Evolutionary conservation across 92 coral and sea anemone genomes (phyloP).

Genomic region (Parazoanthus swiftii): DNA sequence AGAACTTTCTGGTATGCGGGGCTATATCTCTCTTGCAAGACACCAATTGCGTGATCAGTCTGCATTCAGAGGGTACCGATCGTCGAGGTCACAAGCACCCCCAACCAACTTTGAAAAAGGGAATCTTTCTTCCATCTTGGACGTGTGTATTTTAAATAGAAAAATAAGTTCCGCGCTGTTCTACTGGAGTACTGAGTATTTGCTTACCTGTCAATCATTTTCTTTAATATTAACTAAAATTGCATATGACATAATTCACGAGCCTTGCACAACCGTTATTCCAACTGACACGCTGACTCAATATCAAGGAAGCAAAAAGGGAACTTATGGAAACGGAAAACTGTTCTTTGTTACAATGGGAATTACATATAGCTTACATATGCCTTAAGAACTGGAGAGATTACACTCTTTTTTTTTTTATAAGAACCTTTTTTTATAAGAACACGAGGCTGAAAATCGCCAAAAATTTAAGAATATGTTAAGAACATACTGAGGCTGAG

Average conservation of each 20-base stretch:
- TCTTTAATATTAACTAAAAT: neutral
- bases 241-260: neutral
- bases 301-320: neutral
- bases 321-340: too few species aligned
- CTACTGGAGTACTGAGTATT: too few species aligned
- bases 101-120: neutral
- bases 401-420: too few species aligned
- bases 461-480: too few species aligned
- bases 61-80: too few species aligned
- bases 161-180: neutral
- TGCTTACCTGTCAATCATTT: neutral
- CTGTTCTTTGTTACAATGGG: too few species aligned
- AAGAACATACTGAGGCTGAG: too few species aligned
- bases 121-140: neutral
- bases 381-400: neutral
- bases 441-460: too few species aligned
- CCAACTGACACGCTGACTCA: neutral
- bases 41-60: too few species aligned
- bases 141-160: neutral
- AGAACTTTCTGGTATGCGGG: neutral
- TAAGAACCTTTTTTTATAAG: too few species aligned
- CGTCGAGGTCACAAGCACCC: neutral
- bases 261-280: slow-evolving; percentile 10
- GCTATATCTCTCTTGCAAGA: neutral
- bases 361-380: neutral